Evolutionary conservation across 1,140 invertebrate genomes (phyloP).

Genomic region (Pogonomyrmex barbatus): DNA sequence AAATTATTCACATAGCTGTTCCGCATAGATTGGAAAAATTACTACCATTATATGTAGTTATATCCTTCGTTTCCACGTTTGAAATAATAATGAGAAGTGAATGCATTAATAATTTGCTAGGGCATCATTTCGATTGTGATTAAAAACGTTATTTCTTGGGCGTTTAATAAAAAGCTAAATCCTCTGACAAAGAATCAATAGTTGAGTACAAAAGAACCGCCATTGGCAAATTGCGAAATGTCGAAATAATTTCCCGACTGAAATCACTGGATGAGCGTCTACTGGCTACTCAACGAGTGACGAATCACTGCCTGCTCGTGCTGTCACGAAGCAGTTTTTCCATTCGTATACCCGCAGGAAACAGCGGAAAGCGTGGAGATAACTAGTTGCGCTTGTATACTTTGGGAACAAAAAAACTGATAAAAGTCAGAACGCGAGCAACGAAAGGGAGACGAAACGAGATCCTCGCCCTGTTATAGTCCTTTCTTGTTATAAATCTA

Average conservation of each 20-base stretch:
- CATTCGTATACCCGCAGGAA: slow-evolving; percentile 49
- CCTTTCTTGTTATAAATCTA: slow-evolving; percentile 72
- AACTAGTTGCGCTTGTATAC: slow-evolving; percentile 62
- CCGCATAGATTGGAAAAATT: slow-evolving; percentile 21
- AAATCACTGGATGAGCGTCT: slow-evolving; percentile 62
- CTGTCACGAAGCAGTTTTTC: slow-evolving; percentile 65
- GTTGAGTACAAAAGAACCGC: slow-evolving; percentile 29
- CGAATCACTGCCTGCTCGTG: slow-evolving; percentile 52
- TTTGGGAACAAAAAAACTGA: slow-evolving; percentile 38
- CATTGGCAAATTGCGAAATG: slow-evolving; percentile 23
- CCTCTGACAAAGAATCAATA: slow-evolving; percentile 19
- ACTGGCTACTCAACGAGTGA: slow-evolving; percentile 50
- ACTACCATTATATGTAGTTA: not conserved
- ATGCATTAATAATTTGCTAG: slow-evolving; percentile 14
- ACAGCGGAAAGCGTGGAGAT: slow-evolving; percentile 53
- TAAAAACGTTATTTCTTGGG: slow-evolving; percentile 21
- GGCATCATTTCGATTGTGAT: slow-evolving; percentile 25
- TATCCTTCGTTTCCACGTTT: slow-evolving; percentile 7
- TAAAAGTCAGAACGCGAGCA: slow-evolving; percentile 53
- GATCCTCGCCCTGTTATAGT: slow-evolving; percentile 25
- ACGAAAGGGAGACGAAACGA: slow-evolving; percentile 32
- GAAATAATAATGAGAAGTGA: slow-evolving; percentile 25
- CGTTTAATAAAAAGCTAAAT: not conserved
- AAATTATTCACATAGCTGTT: slow-evolving; percentile 18
- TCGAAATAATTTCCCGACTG: slow-evolving; percentile 53